Evolutionary conservation across 2,888 invertebrate genomes (phyloP), one percentile per base, ranked within the genome.

Genomic region (Diploptera punctata): DNA sequence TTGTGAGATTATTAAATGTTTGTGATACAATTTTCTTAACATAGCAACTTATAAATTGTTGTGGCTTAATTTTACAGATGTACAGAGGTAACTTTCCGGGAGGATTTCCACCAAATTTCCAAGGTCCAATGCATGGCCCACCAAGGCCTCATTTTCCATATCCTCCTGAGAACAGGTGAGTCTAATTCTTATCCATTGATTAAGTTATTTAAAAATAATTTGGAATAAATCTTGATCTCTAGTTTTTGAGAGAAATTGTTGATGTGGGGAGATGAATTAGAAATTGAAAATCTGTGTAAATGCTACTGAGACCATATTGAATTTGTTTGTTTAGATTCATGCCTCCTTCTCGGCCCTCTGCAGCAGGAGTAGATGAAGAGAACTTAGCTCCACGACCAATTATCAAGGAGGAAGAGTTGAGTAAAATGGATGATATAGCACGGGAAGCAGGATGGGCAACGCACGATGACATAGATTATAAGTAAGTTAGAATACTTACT

Each of bases 381-480:
- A 91, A 90, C 77, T 84, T 92, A 71, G 84, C 87, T 72, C 90
- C 93, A 76, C 87, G 93, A 70, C 94, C 97, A 74, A 97, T 98
- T 77, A 94, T 98, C 78, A 93, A 94, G 78, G 96, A 97, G 81
- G 96, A 97, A 81, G 96, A 97, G 83, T 87, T 98, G 79, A 94
- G 92, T 79, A 93, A 94, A 73, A 92, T 98, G 86, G 97, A 97
- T 83, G 93, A 96, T 81, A 93, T 97, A 77, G 90, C 93, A 57
- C 90, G 93, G 79, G 93, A 95, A 80, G 92, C 93, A 79, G 96
- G 96, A 75, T 98, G 98, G 98, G 93, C 94, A 73, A 91, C 92
- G 77, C 92, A 94, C 79, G 95, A 95, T 81, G 96, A 96, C 82
- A 94, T 97, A 81, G 97, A 97, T 84, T 97, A 97, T 81, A 94